Conservation (phyloP, 2,797 vertebrate species). For the Garrulus glandarius region DNA sequence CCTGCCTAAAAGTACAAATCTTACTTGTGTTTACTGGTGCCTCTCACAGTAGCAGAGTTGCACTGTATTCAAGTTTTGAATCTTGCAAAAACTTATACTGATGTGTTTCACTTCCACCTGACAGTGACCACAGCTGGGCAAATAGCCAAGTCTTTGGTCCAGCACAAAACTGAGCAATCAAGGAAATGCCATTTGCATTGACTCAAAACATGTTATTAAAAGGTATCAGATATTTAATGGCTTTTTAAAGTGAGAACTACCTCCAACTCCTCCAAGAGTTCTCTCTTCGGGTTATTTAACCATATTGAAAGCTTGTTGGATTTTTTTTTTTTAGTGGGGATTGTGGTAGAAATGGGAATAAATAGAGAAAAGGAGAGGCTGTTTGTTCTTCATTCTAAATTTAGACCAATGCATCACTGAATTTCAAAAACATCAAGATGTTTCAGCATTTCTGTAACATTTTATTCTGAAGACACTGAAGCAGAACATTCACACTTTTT, state of each 20-base stretch:
- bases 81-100: not conserved
- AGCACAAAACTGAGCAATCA: not conserved
- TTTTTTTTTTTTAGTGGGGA: not conserved
- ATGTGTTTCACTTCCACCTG: not conserved
- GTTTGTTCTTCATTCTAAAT: not conserved
- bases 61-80: not conserved
- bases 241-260: not conserved
- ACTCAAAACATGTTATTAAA: not conserved
- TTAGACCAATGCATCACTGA: not conserved
- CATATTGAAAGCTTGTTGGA: not conserved
- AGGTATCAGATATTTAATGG: not conserved
- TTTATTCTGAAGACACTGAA: not conserved
- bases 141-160: not conserved
- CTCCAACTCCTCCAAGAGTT: not conserved
- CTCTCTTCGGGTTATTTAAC: not conserved
- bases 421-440: not conserved
- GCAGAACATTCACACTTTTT: not conserved
- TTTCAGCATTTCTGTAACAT: not conserved
- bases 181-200: not conserved
- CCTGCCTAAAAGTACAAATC: not conserved
- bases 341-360: accelerated
- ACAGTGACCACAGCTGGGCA: not conserved
- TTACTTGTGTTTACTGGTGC: not conserved
- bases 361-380: not conserved
- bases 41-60: not conserved